Conservation (phyloP, 2,888 invertebrate species). For the Aporophyla lueneburgensis region DNA sequence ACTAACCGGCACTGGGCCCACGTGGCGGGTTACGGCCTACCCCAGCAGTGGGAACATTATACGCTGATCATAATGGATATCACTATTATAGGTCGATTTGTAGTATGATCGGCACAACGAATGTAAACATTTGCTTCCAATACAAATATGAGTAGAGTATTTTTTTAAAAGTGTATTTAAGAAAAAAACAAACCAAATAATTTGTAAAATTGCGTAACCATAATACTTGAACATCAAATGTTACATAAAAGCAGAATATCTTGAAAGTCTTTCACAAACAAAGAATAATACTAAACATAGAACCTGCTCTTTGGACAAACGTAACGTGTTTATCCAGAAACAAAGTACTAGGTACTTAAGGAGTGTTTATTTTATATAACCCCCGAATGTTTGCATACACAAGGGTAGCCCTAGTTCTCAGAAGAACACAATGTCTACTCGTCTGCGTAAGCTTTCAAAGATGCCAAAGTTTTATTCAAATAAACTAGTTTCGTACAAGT, state of each 20-base stretch:
- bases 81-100: background rate
- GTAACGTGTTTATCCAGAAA: slow-evolving; percentile 40
- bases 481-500: slow-evolving; percentile 2
- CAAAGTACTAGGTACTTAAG: slow-evolving; percentile 25
- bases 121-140: background rate
- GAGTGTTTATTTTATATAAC: slow-evolving; percentile 38
- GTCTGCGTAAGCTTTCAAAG: slow-evolving; percentile 24
- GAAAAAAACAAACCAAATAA: background rate
- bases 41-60: too few relatives aligned
- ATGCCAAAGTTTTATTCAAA: slow-evolving; percentile 22
- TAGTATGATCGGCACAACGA: background rate
- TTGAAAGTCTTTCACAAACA: slow-evolving; percentile 2
- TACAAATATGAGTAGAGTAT: too few relatives aligned
- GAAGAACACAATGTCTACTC: slow-evolving; percentile 12
- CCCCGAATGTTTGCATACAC: slow-evolving; percentile 15
- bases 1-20: too few relatives aligned
- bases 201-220: background rate
- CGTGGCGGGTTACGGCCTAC: too few relatives aligned
- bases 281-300: background rate
- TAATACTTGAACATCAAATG: background rate
- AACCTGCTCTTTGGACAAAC: slow-evolving; percentile 5
- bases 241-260: background rate
- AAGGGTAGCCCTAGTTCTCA: slow-evolving; percentile 15
- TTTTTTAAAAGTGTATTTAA: background rate
- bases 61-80: too few relatives aligned